Evolutionary conservation across 2,888 invertebrate genomes (phyloP).

Genomic region (Drosophila imparisetae): DNA sequence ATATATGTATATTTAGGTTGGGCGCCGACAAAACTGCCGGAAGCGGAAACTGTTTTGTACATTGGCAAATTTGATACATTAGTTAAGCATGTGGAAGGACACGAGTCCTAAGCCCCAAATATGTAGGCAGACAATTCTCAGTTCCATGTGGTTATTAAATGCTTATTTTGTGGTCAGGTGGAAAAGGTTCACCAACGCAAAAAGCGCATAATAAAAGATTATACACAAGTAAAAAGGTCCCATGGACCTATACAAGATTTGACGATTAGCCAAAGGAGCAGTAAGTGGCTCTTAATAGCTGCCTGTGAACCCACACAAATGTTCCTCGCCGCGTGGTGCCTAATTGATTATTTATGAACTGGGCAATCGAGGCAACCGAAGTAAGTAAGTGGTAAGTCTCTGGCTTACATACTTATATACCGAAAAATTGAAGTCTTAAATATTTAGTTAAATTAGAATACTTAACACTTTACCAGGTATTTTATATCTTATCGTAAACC

Average conservation of each 20-base stretch:
- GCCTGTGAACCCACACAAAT: slow-evolving; percentile 62
- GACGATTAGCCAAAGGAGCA: slow-evolving; percentile 39
- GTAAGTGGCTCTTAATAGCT: slow-evolving; percentile 23
- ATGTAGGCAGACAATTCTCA: slow-evolving; percentile 30
- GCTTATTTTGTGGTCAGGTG: slow-evolving; percentile 46
- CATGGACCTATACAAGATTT: slow-evolving; percentile 22
- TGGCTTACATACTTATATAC: slow-evolving; percentile 7
- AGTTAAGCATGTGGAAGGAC: slow-evolving; percentile 30
- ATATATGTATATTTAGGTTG: slow-evolving; percentile 31
- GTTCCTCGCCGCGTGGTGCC: slow-evolving; percentile 29
- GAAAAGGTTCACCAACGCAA: slow-evolving; percentile 4
- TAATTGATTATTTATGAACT: slow-evolving; percentile 69
- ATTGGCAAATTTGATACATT: slow-evolving; percentile 61
- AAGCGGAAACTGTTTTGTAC: slow-evolving; percentile 65
- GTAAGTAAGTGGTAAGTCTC: slow-evolving; percentile 26
- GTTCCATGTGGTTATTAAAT: slow-evolving; percentile 42
- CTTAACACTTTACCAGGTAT: not conserved
- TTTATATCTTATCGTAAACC: not conserved
- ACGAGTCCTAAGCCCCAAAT: slow-evolving; percentile 17
- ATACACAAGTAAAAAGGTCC: slow-evolving; percentile 12
- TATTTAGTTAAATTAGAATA: not conserved
- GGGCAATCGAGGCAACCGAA: slow-evolving; percentile 31
- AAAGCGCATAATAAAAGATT: slow-evolving; percentile 25
- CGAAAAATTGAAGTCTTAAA: not conserved
- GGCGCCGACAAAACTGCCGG: slow-evolving; percentile 58